A percentile compares a stretch with the other conserved stretches of the same genome.
Conservation (phyloP, 2,888 invertebrate genomes). For the Corbicula japonica region DNA sequence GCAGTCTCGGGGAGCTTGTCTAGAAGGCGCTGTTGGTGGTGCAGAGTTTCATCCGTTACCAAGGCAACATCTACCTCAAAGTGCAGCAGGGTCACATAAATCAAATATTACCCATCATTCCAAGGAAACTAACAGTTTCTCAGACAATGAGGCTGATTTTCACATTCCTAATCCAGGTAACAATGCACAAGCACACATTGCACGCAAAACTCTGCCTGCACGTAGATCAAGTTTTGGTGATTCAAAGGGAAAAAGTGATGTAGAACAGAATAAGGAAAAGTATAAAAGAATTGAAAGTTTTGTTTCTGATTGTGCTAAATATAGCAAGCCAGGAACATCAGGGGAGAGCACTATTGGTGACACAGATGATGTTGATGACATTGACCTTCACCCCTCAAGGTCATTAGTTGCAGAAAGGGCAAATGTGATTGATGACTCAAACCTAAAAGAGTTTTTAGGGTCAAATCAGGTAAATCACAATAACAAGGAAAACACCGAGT, state of each 20-base stretch:
- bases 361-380: constrained; percentile 12
- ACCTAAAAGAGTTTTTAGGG: constrained; percentile 13
- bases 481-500: constrained; percentile 6
- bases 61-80: constrained; percentile 17
- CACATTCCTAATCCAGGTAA: constrained; percentile 10
- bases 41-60: constrained; percentile 17
- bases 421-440: neutral
- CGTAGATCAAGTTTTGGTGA: neutral
- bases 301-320: constrained; percentile 68
- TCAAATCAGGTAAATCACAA: neutral
- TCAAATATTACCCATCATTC: constrained; percentile 26
- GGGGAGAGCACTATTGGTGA: constrained; percentile 41
- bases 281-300: constrained; percentile 49
- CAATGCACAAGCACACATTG: neutral
- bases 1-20: constrained; percentile 24
- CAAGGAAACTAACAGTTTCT: constrained; percentile 5
- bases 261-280: constrained; percentile 35
- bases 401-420: neutral
- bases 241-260: neutral
- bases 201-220: neutral
- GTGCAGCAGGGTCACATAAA: constrained; percentile 28
- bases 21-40: constrained; percentile 51
- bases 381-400: constrained; percentile 15
- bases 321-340: constrained; percentile 48
- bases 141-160: constrained; percentile 5